Percentiles rank a stretch among this genome's conserved stretches.
Conservation (phyloP, 2,888 invertebrate species). For the Parnassius mnemosyne region DNA sequence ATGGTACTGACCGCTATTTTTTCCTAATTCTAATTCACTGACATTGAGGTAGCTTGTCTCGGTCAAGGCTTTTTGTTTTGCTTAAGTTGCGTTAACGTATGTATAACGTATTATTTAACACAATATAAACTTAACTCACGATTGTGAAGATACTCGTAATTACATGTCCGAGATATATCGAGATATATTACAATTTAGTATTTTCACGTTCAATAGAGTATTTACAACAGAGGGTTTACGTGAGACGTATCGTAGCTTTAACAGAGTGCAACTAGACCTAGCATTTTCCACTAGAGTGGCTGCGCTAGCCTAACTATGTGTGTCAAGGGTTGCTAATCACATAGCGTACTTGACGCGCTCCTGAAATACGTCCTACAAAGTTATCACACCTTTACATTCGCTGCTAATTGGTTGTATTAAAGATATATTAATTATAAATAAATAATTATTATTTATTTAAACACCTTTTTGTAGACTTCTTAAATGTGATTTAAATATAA, state of each 20-base stretch:
- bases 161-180: too few relatives aligned
- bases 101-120: too few relatives aligned
- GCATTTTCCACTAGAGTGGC: constrained; percentile 75
- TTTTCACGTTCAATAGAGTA: too few relatives aligned
- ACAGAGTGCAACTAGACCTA: constrained; percentile 60
- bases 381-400: constrained; percentile 25
- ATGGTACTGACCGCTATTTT: constrained; percentile 6
- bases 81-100: constrained; percentile 1
- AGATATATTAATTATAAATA: not conserved
- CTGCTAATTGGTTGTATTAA: constrained; percentile 1
- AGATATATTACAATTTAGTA: too few relatives aligned
- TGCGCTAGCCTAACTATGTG: constrained; percentile 54
- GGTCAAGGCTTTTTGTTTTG: constrained; percentile 18
- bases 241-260: constrained; percentile 1
- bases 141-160: too few relatives aligned
- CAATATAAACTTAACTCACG: too few relatives aligned
- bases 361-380: constrained; percentile 52
- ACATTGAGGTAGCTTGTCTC: constrained; percentile 19
- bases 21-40: constrained; percentile 10
- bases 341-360: constrained; percentile 66
- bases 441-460: not conserved
- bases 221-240: too few relatives aligned
- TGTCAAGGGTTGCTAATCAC: constrained; percentile 78
- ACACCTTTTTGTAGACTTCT: not conserved
- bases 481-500: not conserved